phyloP scores from a whole-genome alignment of 2,113 vertebrate genomes.

The Leiothrix lutea region DNA sequence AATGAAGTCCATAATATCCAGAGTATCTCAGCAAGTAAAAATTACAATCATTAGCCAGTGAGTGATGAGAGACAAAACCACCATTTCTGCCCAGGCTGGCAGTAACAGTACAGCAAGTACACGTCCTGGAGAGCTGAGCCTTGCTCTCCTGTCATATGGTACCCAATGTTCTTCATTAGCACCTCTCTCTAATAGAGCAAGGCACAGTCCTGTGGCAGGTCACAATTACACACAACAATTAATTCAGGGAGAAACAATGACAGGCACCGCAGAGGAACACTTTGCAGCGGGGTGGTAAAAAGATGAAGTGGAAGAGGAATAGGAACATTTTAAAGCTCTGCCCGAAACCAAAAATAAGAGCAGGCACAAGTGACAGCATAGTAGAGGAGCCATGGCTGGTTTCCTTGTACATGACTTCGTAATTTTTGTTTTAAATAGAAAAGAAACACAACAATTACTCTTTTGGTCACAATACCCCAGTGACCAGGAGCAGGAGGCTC shows the following conservation, averaged over 20 bases:
- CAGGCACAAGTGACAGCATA: not conserved
- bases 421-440: not conserved
- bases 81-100: not conserved
- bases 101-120: not conserved
- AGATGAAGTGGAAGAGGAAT: not conserved
- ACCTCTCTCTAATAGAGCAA: not conserved
- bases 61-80: not conserved
- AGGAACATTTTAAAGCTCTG: not conserved
- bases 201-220: not conserved
- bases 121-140: not conserved
- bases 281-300: not conserved
- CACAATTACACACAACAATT: conserved; percentile 31
- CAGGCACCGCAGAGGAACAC: not conserved
- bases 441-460: not conserved
- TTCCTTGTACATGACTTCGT: not conserved
- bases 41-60: conserved; percentile 11
- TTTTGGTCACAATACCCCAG: not conserved
- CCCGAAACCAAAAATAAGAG: not conserved
- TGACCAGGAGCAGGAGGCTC: not conserved
- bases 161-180: conserved; percentile 68
- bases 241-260: conserved; percentile 13
- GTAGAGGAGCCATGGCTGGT: not conserved
- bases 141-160: not conserved
- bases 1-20: conserved; percentile 12
- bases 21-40: conserved; percentile 48